Percentiles rank a stretch among this genome's conserved stretches.
These are phyloP conservation scores for Zalophus californianus DNA, from an alignment of 2,797 vertebrate genomes.

Conservation along the genomic window DNA sequence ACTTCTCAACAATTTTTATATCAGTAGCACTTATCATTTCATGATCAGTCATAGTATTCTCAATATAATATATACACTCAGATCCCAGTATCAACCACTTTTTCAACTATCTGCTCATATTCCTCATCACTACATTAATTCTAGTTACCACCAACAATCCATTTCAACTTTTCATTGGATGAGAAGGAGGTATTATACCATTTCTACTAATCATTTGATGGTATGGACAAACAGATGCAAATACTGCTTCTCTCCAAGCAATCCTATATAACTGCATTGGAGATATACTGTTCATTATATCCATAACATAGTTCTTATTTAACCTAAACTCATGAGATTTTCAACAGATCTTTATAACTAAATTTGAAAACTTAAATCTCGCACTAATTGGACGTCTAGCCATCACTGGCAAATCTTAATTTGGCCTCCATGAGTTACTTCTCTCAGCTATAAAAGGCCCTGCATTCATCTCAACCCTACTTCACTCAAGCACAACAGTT, in stretches of 20 bases:
- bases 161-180: neutral
- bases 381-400: neutral
- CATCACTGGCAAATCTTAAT: conserved; percentile 81
- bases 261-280: neutral
- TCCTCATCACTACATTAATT: neutral
- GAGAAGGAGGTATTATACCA: neutral
- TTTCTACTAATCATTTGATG: neutral
- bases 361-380: accelerated
- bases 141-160: neutral
- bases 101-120: neutral
- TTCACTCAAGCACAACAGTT: conserved; percentile 59
- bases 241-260: neutral
- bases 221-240: neutral
- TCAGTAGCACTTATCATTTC: neutral
- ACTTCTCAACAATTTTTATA: neutral
- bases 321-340: neutral
- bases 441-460: neutral
- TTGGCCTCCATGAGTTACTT: neutral
- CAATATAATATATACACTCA: neutral
- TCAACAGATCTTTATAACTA: neutral
- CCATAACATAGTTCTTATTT: neutral
- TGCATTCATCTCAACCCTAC: accelerated
- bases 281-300: neutral
- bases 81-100: neutral
- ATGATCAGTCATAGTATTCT: neutral